These are phyloP conservation scores for Porites lutea DNA, from an alignment of 64 coral and sea anemone species.

Conservation along the genomic window DNA sequence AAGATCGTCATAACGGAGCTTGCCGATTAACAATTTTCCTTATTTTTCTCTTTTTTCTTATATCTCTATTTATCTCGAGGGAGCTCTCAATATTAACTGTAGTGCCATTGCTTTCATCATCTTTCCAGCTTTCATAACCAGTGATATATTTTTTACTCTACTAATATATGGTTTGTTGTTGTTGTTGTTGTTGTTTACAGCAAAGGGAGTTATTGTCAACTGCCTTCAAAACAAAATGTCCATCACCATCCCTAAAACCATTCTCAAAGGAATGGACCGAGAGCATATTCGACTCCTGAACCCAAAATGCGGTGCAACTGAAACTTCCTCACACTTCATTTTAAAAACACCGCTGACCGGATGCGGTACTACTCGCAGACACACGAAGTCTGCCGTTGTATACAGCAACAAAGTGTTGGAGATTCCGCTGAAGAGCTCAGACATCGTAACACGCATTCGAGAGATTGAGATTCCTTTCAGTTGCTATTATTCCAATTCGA, in stretches of 20 bases:
- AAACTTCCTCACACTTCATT: neutral
- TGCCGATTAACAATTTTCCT: no score
- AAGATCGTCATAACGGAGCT: no score
- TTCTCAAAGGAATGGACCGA: conserved; percentile 7
- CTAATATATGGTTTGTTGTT: no score
- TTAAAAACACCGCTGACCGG: conserved; percentile 12
- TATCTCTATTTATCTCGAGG: no score
- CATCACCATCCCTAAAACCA: neutral
- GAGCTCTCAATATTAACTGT: no score
- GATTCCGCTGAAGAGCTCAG: neutral
- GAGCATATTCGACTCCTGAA: conserved; percentile 7
- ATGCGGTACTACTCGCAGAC: neutral
- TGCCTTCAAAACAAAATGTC: conserved; percentile 10
- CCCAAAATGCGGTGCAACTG: neutral
- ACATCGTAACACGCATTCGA: neutral
- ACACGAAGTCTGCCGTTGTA: neutral
- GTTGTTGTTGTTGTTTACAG: neutral
- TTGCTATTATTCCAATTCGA: conserved; percentile 16
- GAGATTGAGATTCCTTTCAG: conserved; percentile 18
- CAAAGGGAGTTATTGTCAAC: neutral
- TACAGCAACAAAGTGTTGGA: conserved; percentile 8
- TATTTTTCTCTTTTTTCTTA: no score
- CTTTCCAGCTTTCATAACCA: no score
- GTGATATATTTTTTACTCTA: no score
- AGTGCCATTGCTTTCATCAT: no score